A percentile compares a stretch with the other conserved stretches of the same genome.
Conservation (phyloP, 2,113 vertebrate species). For the Plecotus auritus region DNA sequence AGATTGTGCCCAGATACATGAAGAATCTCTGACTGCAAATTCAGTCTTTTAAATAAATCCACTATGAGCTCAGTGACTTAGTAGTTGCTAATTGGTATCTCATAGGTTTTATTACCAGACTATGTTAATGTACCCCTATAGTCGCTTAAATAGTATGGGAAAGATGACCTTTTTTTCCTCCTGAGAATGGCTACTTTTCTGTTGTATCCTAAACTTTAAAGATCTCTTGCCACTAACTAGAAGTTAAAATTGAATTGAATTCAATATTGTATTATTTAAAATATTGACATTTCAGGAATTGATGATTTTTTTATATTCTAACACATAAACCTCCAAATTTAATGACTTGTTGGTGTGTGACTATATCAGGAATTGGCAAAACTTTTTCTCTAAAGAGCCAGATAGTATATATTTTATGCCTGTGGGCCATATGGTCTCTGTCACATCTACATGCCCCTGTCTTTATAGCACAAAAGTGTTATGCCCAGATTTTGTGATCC, state of each 20-base stretch:
- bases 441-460: not conserved
- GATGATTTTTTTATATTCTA: not conserved
- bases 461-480: not conserved
- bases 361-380: not conserved
- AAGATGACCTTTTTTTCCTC: not conserved
- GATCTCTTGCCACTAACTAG: not conserved
- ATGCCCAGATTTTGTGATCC: too few relatives aligned
- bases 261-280: not conserved
- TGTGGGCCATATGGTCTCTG: not conserved
- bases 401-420: not conserved
- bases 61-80: not conserved
- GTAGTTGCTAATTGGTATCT: not conserved
- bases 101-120: slow-evolving; percentile 27
- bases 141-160: not conserved
- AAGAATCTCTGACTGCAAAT: not conserved
- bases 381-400: not conserved
- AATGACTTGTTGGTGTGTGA: not conserved
- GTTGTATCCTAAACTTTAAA: slow-evolving; percentile 27
- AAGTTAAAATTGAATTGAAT: not conserved
- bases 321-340: not conserved
- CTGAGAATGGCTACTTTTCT: not conserved
- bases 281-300: slow-evolving; percentile 15
- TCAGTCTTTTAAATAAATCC: slow-evolving; percentile 16
- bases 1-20: not conserved
- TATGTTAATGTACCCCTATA: not conserved